Base-by-base conservation (phyloP, 2,113 vertebrate species). In the Silurus glanis region DNA sequence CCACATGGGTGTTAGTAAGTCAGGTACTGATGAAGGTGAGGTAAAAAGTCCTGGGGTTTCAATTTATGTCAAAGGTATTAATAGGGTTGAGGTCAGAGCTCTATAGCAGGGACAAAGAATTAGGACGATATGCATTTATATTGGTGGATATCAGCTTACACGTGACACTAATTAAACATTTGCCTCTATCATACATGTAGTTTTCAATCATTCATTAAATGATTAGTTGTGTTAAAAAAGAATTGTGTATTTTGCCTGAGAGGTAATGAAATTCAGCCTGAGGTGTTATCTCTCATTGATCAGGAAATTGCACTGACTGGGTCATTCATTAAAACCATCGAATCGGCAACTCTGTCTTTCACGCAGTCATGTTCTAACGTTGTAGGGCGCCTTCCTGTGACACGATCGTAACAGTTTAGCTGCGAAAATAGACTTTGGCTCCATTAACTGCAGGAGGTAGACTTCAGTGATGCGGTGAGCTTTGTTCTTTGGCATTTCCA, bases 391-490 rank as follows among this genome's bases (percentile, higher is more conserved):
- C 69, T 85, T 71, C 45, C 82, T 66, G 14, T 49, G 17, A 62
- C 53, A 61, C 55, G 21, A 13, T 17, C 64, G 12, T 82, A 81
- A 84, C 76, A 74, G 80, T 80, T 64, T 23, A 55, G 47, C 83
- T 83, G 80, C 67, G 85, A 79, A 81, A 76, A 80, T 80, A 69
- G 51, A 47, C 7, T 49, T 72, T 81, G 25, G 66, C 85, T 55
- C 79, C 85, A 88, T 87, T 88, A 86, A 84, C n/a, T n/a, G 25
- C 49, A 66, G 49, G 53, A 49, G 84, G 49, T 88, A 76, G 62
- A 61, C 82, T 88, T 88, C 85, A 87, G 61, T 83, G 82, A 67
- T 85, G 72, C 79, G 51, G 55, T 85, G 72, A 79, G 83, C 78
- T 76, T 79, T 82, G 64, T 78, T 45, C 79, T 82, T 80, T 87